These are phyloP conservation scores for Chymomyza costata DNA, from an alignment of 1,140 invertebrate genomes.

Conservation along the genomic window DNA sequence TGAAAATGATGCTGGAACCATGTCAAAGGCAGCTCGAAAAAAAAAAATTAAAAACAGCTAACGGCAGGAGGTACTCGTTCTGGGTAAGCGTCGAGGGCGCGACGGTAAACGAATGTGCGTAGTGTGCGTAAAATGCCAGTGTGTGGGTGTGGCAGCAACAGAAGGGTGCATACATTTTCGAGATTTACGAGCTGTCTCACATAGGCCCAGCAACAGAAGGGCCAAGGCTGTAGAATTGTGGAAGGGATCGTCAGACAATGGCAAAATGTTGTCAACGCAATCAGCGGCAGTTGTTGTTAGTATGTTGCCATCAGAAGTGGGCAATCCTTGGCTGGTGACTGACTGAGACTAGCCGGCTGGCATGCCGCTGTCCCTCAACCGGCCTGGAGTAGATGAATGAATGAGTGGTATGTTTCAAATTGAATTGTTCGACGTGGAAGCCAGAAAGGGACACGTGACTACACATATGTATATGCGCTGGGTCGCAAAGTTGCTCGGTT, in stretches of 20 bases:
- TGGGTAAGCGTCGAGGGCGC: slow-evolving; percentile 22
- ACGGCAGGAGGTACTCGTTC: slow-evolving; percentile 30
- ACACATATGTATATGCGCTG: slow-evolving; percentile 4
- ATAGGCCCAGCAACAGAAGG: slow-evolving; percentile 29
- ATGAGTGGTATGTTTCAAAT: slow-evolving; percentile 52
- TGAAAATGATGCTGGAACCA: slow-evolving; percentile 48
- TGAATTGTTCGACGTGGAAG: slow-evolving; percentile 48
- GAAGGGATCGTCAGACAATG: slow-evolving; percentile 50
- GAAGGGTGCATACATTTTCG: slow-evolving; percentile 66
- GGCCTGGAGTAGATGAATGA: slow-evolving; percentile 40
- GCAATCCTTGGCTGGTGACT: slow-evolving; percentile 9
- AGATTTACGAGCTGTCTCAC: slow-evolving; percentile 69
- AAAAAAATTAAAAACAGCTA: too few relatives aligned
- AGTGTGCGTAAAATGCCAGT: slow-evolving; percentile 29
- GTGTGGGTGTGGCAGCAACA: slow-evolving; percentile 26
- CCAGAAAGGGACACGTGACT: slow-evolving; percentile 52
- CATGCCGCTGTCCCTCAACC: slow-evolving; percentile 6
- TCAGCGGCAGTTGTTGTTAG: slow-evolving; percentile 41
- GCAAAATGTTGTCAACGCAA: slow-evolving; percentile 71
- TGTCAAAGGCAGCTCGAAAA: slow-evolving; percentile 33
- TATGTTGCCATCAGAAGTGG: slow-evolving; percentile 42
- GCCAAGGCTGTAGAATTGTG: slow-evolving; percentile 11
- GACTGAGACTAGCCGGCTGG: too few relatives aligned
- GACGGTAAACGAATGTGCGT: slow-evolving; percentile 32
- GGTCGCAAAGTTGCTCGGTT: background rate